Evolutionary conservation across 2,888 invertebrate genomes (phyloP), one percentile per base, ranked within the genome.

Genomic region (Azorinus chamasolen): DNA sequence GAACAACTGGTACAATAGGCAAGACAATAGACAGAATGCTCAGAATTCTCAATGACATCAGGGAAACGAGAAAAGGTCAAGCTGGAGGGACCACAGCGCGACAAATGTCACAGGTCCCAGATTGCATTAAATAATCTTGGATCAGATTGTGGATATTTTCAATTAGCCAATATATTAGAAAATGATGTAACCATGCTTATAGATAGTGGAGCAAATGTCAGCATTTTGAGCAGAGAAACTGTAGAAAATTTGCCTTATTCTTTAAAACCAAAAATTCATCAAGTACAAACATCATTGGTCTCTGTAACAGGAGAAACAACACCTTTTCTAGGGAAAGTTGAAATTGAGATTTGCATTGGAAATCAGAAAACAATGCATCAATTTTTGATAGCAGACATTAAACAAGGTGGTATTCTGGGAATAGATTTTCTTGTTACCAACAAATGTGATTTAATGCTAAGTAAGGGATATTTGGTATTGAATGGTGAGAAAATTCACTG

Each of bases 201-300:
- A 14, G 53, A 53, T 55, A 74, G 68, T 25, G 66, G 74, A 25
- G 39, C 68, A 14, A 55, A 32, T 45, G 37, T 54, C 4, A 74
- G 54, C 14, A 48, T 74, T 16, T 18, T 68, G 8, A 46, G 46
- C 4, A 54, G 14, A 3, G 57, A 39, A 1, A 6, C 62, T 12
- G 18, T 41, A 25, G 68, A 62, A 45, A 37, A 24, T 20, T 66
- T 16, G 37, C 48, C 50, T 2, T 8, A n/a, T 8, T 18, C 27
- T 6, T 37, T 6, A 37, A 46, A n/a, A 50, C 63, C 54, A 16
- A 22, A 25, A 16, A 39, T 70, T 5, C 12, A 43, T 54, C 24
- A 14, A n/a, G 59, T 61, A 25, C 37, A 61, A 20, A 37, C 54
- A 46, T 27, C 50, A 1, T 16, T 68, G 12, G 12, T 53, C 1